These are phyloP conservation scores for Amphiprion clarkii DNA, from an alignment of 2,797 vertebrate species.

Conservation along the genomic window DNA sequence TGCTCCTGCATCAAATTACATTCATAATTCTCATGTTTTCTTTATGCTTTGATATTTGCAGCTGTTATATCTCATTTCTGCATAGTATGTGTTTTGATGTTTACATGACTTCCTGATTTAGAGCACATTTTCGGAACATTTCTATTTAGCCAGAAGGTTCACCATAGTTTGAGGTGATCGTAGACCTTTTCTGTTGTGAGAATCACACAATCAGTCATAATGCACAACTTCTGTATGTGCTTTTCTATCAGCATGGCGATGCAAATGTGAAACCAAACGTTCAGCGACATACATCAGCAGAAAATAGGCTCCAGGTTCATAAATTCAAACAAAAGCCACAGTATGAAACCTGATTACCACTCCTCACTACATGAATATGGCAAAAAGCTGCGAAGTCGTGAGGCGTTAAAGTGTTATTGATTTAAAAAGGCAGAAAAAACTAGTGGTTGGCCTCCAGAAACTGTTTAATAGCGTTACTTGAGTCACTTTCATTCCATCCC, in stretches of 20 bases:
- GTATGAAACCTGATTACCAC: constrained; percentile 18
- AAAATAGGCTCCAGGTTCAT: constrained; percentile 12
- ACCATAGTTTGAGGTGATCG: not conserved
- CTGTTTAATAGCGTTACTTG: constrained; percentile 69
- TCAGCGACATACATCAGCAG: not conserved
- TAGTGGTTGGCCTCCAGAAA: constrained; percentile 71
- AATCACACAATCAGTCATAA: not conserved
- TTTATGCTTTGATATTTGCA: constrained; percentile 8
- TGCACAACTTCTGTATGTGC: not conserved
- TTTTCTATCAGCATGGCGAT: not conserved
- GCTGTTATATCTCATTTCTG: too few relatives aligned
- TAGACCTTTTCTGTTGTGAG: not conserved
- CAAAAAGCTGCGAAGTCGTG: constrained; percentile 37
- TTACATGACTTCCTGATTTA: not conserved
- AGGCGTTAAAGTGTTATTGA: constrained; percentile 57
- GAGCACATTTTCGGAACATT: not conserved
- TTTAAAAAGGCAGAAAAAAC: constrained; percentile 62
- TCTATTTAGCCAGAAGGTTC: not conserved
- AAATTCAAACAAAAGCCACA: constrained; percentile 36
- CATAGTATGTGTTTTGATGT: not conserved
- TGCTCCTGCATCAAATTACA: not conserved
- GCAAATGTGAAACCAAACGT: not conserved
- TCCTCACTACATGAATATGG: constrained; percentile 28
- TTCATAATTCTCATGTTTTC: not conserved
- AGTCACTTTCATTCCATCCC: constrained; percentile 70